Percentiles rank a stretch among this genome's conserved stretches.
phyloP scores from a whole-genome alignment of 2,113 vertebrate genomes.

The Carassius gibelio region DNA sequence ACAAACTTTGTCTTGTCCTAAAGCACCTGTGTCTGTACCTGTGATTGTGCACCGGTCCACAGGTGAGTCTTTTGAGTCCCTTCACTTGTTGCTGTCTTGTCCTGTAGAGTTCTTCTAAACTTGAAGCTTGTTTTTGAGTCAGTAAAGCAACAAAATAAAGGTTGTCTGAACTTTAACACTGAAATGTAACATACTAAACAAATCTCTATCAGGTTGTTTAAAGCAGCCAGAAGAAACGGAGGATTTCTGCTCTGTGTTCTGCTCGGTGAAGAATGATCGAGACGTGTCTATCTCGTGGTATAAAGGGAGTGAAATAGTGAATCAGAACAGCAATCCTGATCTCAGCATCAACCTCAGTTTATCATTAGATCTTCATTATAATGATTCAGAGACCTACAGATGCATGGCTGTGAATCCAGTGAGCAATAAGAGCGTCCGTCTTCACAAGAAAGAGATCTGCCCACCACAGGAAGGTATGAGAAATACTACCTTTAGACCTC shows the following conservation, averaged over 20 bases:
- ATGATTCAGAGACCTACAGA: too few species aligned
- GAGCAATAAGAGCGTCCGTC: neutral
- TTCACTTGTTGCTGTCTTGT: neutral
- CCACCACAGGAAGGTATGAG: neutral
- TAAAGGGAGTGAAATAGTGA: too few species aligned
- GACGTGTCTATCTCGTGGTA: too few species aligned
- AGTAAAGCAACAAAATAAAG: neutral
- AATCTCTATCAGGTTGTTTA: neutral
- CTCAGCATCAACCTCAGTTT: too few species aligned
- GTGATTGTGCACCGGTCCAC: neutral
- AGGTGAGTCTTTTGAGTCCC: neutral
- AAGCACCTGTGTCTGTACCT: neutral
- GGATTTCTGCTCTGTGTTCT: too few species aligned
- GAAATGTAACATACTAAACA: neutral
- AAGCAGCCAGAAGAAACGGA: neutral
- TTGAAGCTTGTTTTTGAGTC: neutral
- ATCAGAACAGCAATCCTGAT: too few species aligned
- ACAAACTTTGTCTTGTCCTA: neutral
- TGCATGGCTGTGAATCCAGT: neutral
- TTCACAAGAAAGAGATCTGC: neutral
- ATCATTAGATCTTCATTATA: too few species aligned
- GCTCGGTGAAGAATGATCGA: too few species aligned
- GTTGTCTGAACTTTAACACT: neutral
- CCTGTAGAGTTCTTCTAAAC: neutral
- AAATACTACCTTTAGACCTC: neutral